Conservation (phyloP, 1,140 invertebrate species). For the Euglossa dilemma region DNA sequence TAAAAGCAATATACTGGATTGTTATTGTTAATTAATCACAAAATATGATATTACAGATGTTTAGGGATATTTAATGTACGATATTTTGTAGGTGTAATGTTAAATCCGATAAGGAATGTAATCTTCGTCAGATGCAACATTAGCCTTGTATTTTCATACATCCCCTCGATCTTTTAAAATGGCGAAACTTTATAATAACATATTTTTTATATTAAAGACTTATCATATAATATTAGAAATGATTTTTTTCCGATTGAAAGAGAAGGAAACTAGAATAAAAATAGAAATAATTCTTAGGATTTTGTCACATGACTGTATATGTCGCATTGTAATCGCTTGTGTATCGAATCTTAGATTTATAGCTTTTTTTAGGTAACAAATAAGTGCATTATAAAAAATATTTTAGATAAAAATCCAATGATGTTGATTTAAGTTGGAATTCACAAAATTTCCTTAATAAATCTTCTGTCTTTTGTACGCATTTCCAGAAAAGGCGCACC, state of each 20-base stretch:
- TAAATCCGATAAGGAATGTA: background rate
- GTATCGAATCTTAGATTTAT: conserved; percentile 17
- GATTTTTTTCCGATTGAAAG: conserved; percentile 1
- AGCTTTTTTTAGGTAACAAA: background rate
- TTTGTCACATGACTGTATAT: conserved; percentile 27
- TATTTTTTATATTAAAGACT: conserved; percentile 7
- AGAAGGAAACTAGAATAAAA: background rate
- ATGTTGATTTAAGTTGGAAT: background rate
- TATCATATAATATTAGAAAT: conserved; percentile 15
- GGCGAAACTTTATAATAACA: background rate
- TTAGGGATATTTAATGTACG: background rate
- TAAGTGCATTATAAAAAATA: conserved; percentile 10
- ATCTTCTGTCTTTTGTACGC: background rate
- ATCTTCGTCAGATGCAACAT: conserved; percentile 10
- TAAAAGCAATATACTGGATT: conserved; percentile 45
- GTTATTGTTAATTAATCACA: conserved; percentile 43
- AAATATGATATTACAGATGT: conserved; percentile 17
- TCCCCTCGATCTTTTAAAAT: background rate
- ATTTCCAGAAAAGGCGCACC: conserved; percentile 12
- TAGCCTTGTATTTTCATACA: background rate
- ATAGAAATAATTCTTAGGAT: conserved; percentile 10
- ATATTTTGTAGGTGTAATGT: background rate
- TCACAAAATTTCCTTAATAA: background rate
- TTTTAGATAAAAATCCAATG: background rate
- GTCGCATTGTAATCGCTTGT: conserved; percentile 24